Conservation (phyloP, 2,113 vertebrate genomes). For the Sturnira hondurensis region DNA sequence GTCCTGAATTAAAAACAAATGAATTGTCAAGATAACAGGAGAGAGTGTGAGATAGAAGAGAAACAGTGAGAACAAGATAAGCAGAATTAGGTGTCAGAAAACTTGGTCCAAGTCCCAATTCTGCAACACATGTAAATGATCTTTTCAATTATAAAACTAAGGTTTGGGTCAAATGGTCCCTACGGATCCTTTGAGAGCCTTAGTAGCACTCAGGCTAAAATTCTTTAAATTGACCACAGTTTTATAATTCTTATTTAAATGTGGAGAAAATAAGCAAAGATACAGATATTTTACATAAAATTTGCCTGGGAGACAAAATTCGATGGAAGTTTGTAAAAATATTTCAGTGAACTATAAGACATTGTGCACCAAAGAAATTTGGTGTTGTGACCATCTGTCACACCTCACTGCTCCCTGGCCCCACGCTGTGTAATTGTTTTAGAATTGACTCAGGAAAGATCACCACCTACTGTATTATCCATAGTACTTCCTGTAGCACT, state of each 20-base stretch:
- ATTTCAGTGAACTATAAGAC: not conserved
- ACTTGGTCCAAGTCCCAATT: not conserved
- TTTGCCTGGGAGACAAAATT: not conserved
- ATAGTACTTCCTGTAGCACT: slow-evolving; percentile 52
- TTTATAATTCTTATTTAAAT: not conserved
- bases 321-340: not conserved
- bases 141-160: not conserved
- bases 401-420: not conserved
- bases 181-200: not conserved
- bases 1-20: not conserved
- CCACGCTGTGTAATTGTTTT: not conserved
- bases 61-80: not conserved
- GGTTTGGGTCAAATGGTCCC: not conserved
- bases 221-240: not conserved
- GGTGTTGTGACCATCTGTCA: not conserved
- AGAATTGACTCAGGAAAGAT: slow-evolving; percentile 29
- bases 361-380: not conserved
- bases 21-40: not conserved
- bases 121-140: not conserved
- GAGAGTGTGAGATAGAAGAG: not conserved
- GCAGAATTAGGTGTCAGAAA: not conserved
- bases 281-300: not conserved
- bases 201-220: not conserved
- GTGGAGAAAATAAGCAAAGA: not conserved
- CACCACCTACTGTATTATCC: slow-evolving; percentile 22